These are phyloP conservation scores for Polypedilum vanderplanki DNA, from an alignment of 1,140 invertebrate genomes.

Conservation along the genomic window DNA sequence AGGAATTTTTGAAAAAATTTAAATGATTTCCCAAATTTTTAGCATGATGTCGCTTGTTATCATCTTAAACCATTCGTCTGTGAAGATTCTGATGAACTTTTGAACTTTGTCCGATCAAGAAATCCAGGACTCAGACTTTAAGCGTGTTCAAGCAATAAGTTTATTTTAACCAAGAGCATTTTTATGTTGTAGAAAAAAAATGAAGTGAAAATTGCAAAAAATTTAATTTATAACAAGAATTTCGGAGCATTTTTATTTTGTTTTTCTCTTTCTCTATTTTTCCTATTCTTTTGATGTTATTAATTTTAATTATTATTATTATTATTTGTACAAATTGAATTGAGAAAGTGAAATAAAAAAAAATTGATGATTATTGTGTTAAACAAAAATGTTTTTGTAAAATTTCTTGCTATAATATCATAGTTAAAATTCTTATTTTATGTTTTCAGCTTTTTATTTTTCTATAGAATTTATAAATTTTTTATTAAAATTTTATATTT, in stretches of 20 bases:
- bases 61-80: constrained; percentile 89
- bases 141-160: constrained; percentile 36
- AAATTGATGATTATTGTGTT: neutral
- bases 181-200: neutral
- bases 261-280: constrained; percentile 1
- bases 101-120: constrained; percentile 80
- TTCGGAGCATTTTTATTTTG: neutral
- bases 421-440: too few species aligned
- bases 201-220: neutral
- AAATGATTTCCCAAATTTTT: neutral
- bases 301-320: too few species aligned
- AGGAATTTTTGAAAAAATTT: neutral
- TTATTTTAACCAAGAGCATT: constrained; percentile 8
- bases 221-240: neutral
- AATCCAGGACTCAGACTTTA: constrained; percentile 77
- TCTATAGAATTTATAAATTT: too few species aligned
- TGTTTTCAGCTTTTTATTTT: too few species aligned
- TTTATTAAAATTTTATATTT: too few species aligned
- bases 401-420: too few species aligned
- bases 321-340: constrained; percentile 16
- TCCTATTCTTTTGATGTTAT: neutral
- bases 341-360: neutral
- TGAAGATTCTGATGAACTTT: constrained; percentile 85
- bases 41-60: constrained; percentile 82
- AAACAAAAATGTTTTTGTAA: too few species aligned